Percentiles rank a stretch among this genome's conserved stretches.
Conservation (phyloP, 2,113 vertebrate species). For the Eulemur rufifrons region DNA sequence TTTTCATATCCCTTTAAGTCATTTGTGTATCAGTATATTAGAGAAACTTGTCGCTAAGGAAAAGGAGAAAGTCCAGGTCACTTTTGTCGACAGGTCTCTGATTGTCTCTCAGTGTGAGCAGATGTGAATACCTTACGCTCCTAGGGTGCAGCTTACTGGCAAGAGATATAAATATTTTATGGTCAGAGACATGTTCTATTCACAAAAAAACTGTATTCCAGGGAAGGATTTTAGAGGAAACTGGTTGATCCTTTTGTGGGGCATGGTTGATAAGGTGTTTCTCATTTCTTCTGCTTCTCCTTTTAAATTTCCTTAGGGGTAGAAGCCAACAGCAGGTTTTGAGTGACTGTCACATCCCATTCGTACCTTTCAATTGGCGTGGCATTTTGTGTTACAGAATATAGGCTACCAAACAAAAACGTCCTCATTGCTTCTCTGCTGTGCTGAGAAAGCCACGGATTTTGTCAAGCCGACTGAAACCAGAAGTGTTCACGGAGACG, state of each 20-base stretch:
- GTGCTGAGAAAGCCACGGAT: slow-evolving; percentile 15
- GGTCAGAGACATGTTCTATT: slow-evolving; percentile 14
- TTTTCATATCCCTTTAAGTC: slow-evolving; percentile 53
- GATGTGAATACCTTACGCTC: neutral
- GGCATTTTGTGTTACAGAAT: neutral
- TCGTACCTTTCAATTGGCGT: neutral
- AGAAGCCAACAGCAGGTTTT: slow-evolving; percentile 14
- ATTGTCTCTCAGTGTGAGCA: slow-evolving; percentile 29
- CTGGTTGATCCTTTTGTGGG: neutral
- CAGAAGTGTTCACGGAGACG: slow-evolving; percentile 20
- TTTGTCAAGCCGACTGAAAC: neutral
- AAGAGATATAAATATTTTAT: neutral
- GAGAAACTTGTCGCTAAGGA: slow-evolving; percentile 70
- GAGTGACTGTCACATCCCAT: neutral
- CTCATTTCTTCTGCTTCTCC: neutral
- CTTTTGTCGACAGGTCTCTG: slow-evolving; percentile 60
- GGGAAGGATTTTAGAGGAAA: neutral
- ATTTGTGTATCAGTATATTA: slow-evolving; percentile 58
- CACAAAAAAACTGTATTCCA: neutral
- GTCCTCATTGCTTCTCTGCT: slow-evolving; percentile 38
- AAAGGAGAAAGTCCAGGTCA: slow-evolving; percentile 59
- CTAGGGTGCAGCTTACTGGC: neutral
- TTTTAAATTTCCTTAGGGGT: neutral
- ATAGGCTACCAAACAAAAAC: neutral
- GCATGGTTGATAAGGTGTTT: neutral